Conservation (phyloP, 1,140 invertebrate genomes). For the Pogonomyrmex barbatus region DNA sequence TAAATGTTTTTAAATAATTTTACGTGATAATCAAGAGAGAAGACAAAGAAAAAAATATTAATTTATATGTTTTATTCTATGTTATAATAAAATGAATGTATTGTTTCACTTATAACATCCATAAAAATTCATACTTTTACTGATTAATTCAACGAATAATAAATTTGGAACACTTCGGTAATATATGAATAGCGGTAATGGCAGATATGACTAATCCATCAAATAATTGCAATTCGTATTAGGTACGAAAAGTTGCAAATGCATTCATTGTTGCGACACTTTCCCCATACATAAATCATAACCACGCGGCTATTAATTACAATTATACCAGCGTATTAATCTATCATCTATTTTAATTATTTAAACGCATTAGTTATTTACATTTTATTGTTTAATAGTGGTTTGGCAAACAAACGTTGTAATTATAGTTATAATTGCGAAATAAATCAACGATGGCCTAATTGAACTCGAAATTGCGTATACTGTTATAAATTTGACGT, state of each 20-base stretch:
- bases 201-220: neutral
- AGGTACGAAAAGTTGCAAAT: conserved; percentile 3
- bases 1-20: neutral
- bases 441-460: conserved; percentile 30
- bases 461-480: neutral
- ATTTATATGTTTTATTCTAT: neutral
- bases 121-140: neutral
- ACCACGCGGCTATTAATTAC: neutral
- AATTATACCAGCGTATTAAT: conserved; percentile 21
- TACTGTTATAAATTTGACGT: conserved; percentile 15
- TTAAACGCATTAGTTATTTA: conserved; percentile 26
- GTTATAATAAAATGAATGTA: neutral
- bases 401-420: neutral
- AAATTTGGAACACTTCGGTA: neutral
- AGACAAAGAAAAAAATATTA: neutral
- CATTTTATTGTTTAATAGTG: conserved; percentile 31
- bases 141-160: conserved; percentile 7
- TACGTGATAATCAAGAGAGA: neutral
- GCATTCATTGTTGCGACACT: neutral
- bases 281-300: neutral
- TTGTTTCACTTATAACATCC: neutral
- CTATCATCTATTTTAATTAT: conserved; percentile 30
- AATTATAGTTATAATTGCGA: conserved; percentile 15
- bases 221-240: neutral
- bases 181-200: neutral